phyloP scores from a whole-genome alignment of 2,888 invertebrate species.

The Lithophane semibrunnea region DNA sequence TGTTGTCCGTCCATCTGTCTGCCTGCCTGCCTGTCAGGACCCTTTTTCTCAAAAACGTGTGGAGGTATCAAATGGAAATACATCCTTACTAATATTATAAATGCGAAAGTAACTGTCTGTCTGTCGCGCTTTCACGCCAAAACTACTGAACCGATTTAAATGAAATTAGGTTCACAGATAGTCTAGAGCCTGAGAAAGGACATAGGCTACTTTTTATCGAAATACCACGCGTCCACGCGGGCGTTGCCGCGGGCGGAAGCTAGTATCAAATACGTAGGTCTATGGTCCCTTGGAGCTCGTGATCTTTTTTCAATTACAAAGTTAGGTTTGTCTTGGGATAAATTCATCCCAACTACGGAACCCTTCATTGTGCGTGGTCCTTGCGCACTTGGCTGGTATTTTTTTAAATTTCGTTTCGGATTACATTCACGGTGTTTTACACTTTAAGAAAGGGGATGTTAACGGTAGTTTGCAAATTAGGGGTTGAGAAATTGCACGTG shows the following conservation, averaged over 20 bases:
- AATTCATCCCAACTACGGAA: not conserved
- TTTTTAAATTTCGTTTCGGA: not conserved
- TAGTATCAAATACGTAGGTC: not conserved
- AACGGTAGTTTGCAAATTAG: not conserved
- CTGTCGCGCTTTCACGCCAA: too few species aligned
- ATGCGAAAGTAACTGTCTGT: too few species aligned
- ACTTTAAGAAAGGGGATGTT: not conserved
- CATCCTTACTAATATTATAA: too few species aligned
- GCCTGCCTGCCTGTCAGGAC: not conserved
- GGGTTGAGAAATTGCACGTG: not conserved
- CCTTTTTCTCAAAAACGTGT: too few species aligned
- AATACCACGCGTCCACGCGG: too few species aligned
- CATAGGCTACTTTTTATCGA: too few species aligned
- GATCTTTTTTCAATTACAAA: too few species aligned
- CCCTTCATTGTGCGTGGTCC: not conserved
- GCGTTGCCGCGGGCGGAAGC: too few species aligned
- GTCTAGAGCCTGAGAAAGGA: too few species aligned
- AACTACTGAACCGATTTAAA: too few species aligned
- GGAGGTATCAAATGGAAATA: not conserved
- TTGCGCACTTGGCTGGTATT: not conserved
- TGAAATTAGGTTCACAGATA: too few species aligned
- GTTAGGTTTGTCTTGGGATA: not conserved
- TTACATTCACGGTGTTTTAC: not conserved
- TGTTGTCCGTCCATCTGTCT: too few species aligned
- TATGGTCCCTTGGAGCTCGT: not conserved